phyloP scores from a whole-genome alignment of 1,140 invertebrate genomes.

The Prorops nasuta region DNA sequence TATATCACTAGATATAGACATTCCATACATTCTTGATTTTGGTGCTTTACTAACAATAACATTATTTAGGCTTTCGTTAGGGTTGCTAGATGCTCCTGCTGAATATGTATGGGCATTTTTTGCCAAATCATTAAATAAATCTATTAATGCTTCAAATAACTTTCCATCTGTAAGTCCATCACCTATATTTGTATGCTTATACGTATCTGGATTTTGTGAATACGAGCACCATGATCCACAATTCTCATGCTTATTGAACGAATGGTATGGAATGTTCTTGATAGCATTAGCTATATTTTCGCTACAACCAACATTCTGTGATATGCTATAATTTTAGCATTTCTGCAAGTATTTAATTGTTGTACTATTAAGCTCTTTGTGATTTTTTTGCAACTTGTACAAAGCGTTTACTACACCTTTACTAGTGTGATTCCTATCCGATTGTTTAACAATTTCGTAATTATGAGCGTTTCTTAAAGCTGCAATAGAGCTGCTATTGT shows the following conservation, averaged over 20 bases:
- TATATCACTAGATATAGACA: too few species aligned
- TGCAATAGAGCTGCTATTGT: background rate
- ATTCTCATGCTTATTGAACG: conserved; percentile 1
- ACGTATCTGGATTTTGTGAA: conserved; percentile 4
- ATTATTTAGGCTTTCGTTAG: conserved; percentile 6
- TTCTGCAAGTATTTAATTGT: conserved; percentile 8
- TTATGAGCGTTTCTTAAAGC: background rate
- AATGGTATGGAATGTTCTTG: conserved; percentile 11
- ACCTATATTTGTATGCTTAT: conserved; percentile 4
- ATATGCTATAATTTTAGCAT: conserved; percentile 4
- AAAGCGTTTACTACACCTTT: conserved; percentile 1
- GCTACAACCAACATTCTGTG: conserved; percentile 5
- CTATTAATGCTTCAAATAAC: conserved; percentile 6
- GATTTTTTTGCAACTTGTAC: conserved; percentile 7
- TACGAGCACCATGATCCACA: conserved; percentile 15
- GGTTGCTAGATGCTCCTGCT: conserved; percentile 9
- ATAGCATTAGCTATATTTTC: background rate
- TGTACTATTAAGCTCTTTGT: conserved; percentile 2
- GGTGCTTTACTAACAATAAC: background rate
- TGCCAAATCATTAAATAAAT: conserved; percentile 5
- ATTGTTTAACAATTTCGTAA: too few species aligned
- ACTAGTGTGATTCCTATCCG: too few species aligned
- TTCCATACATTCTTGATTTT: background rate
- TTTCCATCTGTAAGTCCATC: background rate
- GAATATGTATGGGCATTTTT: conserved; percentile 2